Evolutionary conservation across 2,888 invertebrate species (phyloP).

Genomic region (Hypena proboscidalis): DNA sequence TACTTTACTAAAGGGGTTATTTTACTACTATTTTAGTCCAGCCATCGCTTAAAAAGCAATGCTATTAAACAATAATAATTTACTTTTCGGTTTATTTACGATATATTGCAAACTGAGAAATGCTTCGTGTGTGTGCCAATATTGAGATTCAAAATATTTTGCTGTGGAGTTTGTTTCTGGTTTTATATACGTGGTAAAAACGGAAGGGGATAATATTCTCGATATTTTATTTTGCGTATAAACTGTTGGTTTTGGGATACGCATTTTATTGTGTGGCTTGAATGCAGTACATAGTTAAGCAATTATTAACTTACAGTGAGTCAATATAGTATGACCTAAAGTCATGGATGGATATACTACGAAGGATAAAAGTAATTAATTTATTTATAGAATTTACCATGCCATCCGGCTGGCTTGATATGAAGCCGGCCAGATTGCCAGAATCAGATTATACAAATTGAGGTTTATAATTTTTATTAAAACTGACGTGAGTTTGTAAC

Average conservation of each 20-base stretch:
- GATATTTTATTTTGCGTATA: neutral
- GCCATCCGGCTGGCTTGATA: too few relatives aligned
- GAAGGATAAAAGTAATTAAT: too few relatives aligned
- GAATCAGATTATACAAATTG: too few relatives aligned
- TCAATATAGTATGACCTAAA: too few relatives aligned
- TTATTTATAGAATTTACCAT: too few relatives aligned
- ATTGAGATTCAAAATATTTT: conserved; percentile 6
- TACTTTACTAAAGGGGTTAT: conserved; percentile 51
- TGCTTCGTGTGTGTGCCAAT: conserved; percentile 5
- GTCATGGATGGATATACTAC: too few relatives aligned
- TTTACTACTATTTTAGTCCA: conserved; percentile 55
- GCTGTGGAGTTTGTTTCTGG: neutral
- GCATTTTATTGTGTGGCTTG: too few relatives aligned
- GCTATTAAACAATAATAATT: conserved; percentile 49
- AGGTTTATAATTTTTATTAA: too few relatives aligned
- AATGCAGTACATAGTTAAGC: too few relatives aligned
- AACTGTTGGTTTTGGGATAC: conserved; percentile 3
- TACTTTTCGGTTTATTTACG: conserved; percentile 47
- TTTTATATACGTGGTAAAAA: neutral
- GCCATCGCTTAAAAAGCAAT: conserved; percentile 53
- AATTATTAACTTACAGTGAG: too few relatives aligned
- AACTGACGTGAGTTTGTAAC: too few relatives aligned
- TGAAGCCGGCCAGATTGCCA: too few relatives aligned
- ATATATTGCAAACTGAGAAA: conserved; percentile 31
- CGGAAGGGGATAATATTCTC: neutral